These are phyloP conservation scores for Neoaliturus tenellus DNA, from an alignment of 2,888 invertebrate genomes.

Conservation along the genomic window DNA sequence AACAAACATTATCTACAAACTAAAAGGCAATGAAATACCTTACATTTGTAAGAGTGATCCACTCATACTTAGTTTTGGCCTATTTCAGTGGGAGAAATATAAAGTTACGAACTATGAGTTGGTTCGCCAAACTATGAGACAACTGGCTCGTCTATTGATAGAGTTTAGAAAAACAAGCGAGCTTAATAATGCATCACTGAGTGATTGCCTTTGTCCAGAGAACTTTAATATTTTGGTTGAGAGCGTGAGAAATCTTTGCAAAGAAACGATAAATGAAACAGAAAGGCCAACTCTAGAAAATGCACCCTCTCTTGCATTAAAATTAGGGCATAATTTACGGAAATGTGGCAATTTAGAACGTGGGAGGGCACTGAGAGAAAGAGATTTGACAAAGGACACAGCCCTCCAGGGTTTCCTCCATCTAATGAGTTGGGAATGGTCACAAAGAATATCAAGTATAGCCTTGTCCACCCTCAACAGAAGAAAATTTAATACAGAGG, in stretches of 20 bases:
- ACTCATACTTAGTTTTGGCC: neutral
- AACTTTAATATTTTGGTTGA: neutral
- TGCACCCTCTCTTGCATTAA: neutral
- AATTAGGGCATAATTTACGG: neutral
- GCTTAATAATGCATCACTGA: neutral
- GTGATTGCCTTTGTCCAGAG: neutral
- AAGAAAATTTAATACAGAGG: neutral
- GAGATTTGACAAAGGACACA: neutral
- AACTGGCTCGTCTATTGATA: neutral
- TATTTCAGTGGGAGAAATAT: conserved; percentile 6
- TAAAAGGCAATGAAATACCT: neutral
- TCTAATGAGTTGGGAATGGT: neutral
- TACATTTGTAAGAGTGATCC: neutral
- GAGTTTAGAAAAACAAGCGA: neutral
- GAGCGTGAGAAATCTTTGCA: neutral
- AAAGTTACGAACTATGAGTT: neutral
- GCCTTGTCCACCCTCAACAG: neutral
- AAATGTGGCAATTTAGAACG: neutral
- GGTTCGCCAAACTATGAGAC: neutral
- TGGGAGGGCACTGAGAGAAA: neutral
- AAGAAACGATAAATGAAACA: neutral
- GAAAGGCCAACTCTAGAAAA: neutral
- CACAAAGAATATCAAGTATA: neutral
- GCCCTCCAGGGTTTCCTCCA: neutral
- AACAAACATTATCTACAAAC: neutral